These are phyloP conservation scores for Siderastrea radians DNA, from an alignment of 92 coral and sea anemone species.

Conservation along the genomic window DNA sequence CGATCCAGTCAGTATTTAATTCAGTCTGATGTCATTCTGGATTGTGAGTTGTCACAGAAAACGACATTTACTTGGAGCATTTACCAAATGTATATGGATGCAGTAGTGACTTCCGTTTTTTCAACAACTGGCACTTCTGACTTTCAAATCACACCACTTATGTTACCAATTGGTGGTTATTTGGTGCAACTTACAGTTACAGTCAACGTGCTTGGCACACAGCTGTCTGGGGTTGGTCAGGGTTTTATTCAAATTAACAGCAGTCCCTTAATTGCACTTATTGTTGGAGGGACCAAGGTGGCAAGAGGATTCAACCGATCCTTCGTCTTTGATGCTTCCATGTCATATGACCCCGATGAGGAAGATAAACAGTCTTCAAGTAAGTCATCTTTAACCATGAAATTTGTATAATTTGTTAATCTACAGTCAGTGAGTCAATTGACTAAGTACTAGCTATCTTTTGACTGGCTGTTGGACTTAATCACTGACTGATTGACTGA, in stretches of 20 bases:
- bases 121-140: slow-evolving; percentile 4
- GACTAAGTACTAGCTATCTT: not conserved
- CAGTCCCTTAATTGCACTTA: slow-evolving; percentile 53
- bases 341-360: slow-evolving; percentile 48
- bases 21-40: slow-evolving; percentile 1
- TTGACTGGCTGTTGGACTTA: not conserved
- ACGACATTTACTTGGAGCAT: slow-evolving; percentile 49
- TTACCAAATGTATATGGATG: not conserved
- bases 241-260: slow-evolving; percentile 43
- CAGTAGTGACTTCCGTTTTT: not conserved
- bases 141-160: slow-evolving; percentile 26
- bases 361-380: slow-evolving; percentile 10
- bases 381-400: not conserved
- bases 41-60: slow-evolving; percentile 26
- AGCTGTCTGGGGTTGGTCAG: slow-evolving; percentile 20
- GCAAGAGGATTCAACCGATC: slow-evolving; percentile 17
- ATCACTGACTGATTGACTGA: not conserved
- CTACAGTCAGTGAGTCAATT: not conserved
- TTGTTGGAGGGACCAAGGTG: slow-evolving; percentile 52
- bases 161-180: slow-evolving; percentile 44
- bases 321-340: slow-evolving; percentile 51
- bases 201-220: slow-evolving; percentile 34
- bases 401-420: not conserved
- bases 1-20: slow-evolving; percentile 30
- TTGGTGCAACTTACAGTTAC: slow-evolving; percentile 21